A percentile compares a stretch with the other conserved stretches of the same genome.
Conservation (phyloP, 2,797 vertebrate species). For the Paedocypris micromegethes region DNA sequence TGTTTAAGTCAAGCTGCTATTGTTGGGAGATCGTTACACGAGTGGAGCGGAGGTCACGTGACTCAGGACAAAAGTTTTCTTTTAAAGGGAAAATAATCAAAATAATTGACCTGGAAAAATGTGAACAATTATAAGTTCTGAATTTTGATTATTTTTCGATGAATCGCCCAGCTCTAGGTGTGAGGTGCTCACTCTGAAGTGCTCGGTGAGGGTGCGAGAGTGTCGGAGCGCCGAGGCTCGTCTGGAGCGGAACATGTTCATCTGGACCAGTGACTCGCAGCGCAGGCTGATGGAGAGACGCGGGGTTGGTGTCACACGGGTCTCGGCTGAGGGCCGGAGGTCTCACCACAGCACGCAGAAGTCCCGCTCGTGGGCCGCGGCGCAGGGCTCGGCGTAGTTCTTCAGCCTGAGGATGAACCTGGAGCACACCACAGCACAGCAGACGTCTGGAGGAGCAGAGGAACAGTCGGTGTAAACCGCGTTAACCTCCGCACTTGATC, state of each 20-base stretch:
- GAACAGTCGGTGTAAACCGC: neutral
- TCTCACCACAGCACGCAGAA: conserved; percentile 84
- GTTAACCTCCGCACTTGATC: conserved; percentile 70
- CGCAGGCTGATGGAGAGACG: conserved; percentile 73
- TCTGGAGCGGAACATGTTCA: conserved; percentile 89
- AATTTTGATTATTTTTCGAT: no score
- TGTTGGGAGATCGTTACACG: no score
- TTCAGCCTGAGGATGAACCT: conserved; percentile 85
- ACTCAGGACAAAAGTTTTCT: no score
- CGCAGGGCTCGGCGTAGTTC: conserved; percentile 67
- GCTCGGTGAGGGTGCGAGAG: conserved; percentile 82
- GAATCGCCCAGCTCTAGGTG: no score
- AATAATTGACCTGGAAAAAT: no score
- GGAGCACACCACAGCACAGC: no score
- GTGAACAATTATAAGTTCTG: no score
- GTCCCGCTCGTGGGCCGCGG: conserved; percentile 74
- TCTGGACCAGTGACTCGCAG: conserved; percentile 88
- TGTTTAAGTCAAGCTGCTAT: no score
- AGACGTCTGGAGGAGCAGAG: neutral
- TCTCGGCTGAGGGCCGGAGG: neutral
- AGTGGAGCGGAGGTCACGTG: no score
- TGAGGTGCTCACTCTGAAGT: conserved; percentile 82
- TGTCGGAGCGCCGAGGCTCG: conserved; percentile 84
- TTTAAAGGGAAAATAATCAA: no score
- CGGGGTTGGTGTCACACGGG: neutral